These are phyloP conservation scores for Belgica antarctica DNA, from an alignment of 2,888 invertebrate species.

Conservation along the genomic window DNA sequence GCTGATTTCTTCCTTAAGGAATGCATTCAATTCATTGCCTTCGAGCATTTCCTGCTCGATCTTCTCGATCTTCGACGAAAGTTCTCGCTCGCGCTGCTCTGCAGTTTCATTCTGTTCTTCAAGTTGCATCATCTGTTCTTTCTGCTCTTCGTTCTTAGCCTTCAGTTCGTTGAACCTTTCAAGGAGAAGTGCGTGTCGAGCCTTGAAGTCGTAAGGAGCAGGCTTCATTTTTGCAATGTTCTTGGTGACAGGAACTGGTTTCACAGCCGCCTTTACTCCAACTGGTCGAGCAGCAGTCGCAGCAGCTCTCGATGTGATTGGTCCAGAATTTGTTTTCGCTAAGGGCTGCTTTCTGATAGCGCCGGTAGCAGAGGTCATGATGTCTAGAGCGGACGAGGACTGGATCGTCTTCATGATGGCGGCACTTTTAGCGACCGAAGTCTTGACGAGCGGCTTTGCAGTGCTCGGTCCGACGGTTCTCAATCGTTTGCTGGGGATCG, in stretches of 20 bases:
- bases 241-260: constrained; percentile 54
- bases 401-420: constrained; percentile 7
- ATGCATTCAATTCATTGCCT: constrained; percentile 23
- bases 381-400: background rate
- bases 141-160: constrained; percentile 57
- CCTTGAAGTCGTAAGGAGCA: constrained; percentile 65
- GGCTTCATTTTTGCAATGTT: constrained; percentile 52
- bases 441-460: background rate
- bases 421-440: background rate
- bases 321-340: background rate
- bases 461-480: background rate
- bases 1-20: background rate
- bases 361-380: background rate
- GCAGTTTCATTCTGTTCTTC: constrained; percentile 2
- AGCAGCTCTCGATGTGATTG: background rate
- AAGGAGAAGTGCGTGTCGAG: constrained; percentile 61
- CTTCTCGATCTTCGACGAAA: constrained; percentile 46
- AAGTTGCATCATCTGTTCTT: constrained; percentile 49
- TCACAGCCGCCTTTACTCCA: constrained; percentile 44
- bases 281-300: background rate
- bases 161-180: constrained; percentile 62
- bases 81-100: constrained; percentile 54
- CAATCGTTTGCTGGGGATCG: constrained; percentile 47
- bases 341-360: constrained; percentile 7
- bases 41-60: constrained; percentile 49